A percentile compares a stretch with the other conserved stretches of the same genome.
These are phyloP conservation scores for Tridacna gigas DNA, from an alignment of 2,888 invertebrate genomes.

Conservation along the genomic window DNA sequence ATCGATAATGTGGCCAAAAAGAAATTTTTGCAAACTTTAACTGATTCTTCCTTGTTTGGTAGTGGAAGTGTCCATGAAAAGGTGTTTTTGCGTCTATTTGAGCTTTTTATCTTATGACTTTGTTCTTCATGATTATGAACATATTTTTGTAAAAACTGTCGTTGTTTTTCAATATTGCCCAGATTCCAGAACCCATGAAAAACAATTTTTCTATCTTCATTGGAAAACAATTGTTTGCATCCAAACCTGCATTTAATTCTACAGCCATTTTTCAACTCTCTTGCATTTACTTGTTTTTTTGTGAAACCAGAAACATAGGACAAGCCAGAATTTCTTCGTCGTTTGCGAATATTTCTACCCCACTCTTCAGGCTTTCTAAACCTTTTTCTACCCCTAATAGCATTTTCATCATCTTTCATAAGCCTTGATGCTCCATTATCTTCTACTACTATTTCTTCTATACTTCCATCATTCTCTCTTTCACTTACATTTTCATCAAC, in stretches of 20 bases:
- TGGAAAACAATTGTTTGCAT: constrained; percentile 5
- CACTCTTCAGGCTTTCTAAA: neutral
- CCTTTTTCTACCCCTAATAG: neutral
- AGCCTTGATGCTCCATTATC: neutral
- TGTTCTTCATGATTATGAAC: neutral
- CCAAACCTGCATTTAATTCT: neutral
- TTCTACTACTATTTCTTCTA: neutral
- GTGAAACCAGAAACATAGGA: too few species aligned
- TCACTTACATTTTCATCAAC: too few species aligned
- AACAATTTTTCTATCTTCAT: neutral
- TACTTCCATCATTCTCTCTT: neutral
- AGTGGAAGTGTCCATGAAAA: neutral
- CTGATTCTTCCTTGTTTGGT: neutral
- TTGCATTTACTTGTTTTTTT: too few species aligned
- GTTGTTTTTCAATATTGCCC: constrained; percentile 19
- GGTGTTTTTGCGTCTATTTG: neutral
- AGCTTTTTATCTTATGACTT: neutral
- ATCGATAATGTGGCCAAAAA: constrained; percentile 8
- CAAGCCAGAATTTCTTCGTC: too few species aligned
- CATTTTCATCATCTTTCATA: neutral
- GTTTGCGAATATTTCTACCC: neutral
- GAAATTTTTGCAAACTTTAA: constrained; percentile 9
- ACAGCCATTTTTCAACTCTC: neutral
- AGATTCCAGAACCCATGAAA: constrained; percentile 14
- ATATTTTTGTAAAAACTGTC: constrained; percentile 8